Evolutionary conservation across 64 coral and sea anemone species (phyloP), one percentile per base, ranked within the genome.

Genomic region (Dendronephthya gigantea): DNA sequence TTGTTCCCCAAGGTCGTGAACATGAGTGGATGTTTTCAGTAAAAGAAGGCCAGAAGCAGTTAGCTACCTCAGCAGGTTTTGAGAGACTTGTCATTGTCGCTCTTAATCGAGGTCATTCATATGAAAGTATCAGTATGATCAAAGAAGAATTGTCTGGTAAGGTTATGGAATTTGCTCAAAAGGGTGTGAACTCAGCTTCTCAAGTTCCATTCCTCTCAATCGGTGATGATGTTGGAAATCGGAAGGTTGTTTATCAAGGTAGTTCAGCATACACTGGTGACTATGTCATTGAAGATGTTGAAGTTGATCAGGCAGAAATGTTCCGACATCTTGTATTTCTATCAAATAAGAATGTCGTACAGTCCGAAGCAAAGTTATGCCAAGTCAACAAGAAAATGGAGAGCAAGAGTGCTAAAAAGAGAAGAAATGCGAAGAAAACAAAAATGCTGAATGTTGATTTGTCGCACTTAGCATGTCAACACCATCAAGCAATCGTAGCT

Each of bases 1-100:
- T 96, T 88, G 88, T 96, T 13, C 94, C 90, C 35, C 94, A 96
- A 96, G 94, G 94, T 22, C 82, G 91, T 41, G 94, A 96, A 85
- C 92, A 91, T 45, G 94, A 96, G 15, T 90, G 90, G 91, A 82
- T 85, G 36, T 96, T 96, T 82, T 68, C 83, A 56, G 92, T 86
- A 12, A 84, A 49, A 48, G 91, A 90, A 50, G 94, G 94, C 29
- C 91, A 90, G 50, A 84, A 28, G 0, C 84, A 96, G 30, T 69
- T 96, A 27, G 84, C 86, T 39, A 51, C 4, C 17, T 82, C 86
- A 86, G 94, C 94, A 34, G 88, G 82, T 37, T 96, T 88, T 87
- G 79, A 92, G 30, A 88, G 94, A 50, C 86, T 96, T 37, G 86
- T 96, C 23, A 87, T 96, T 28, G 89, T 90, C 3, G 81, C 83